Evolutionary conservation across 2,888 invertebrate genomes (phyloP), one percentile per base, ranked within the genome.

Genomic region (Scaptomyza tumidula): DNA sequence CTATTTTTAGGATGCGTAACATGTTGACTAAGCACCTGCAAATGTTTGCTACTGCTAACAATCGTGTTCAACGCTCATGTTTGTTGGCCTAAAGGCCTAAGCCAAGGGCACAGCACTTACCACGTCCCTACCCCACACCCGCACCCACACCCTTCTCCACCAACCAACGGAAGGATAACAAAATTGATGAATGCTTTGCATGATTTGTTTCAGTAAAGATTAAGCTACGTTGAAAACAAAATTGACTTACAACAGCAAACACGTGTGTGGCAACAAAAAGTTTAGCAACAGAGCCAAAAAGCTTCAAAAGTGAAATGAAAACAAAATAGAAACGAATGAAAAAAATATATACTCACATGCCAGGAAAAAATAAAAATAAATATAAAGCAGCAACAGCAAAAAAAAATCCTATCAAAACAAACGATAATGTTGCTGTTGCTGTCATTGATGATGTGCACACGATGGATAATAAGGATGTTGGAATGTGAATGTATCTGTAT

Each of bases 101-200:
- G 62, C 56, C 61, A 31, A 44, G 48, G 48, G 45, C 58, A 44
- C n/a, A 56, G 16, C 68, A 5, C 19, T 19, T 13, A 10, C 16
- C 49, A 19, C 13, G 19, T 10, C 6, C n/a, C 5, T 0, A 6
- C 2, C 29, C 6, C 29, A n/a, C 29, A 1, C 29, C 5, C 29
- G 7, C 29, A 1, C 27, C 27, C 27, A 19, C 19, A 19, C 3
- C 1, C 31, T 16, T 11, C 58, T 19, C 29, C 19, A 19, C 19
- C 19, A 19, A 24, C 9, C 48, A 37, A 19, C 35, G 49, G 49
- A 58, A 63, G 61, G 82, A 80, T 73, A 83, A 71, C 69, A 62
- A 73, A 78, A 80, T 85, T 87, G 88, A 85, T 85, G 83, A 85
- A 87, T 85, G 86, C 70, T 78, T 76, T 82, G 71, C 82, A 75